A percentile compares a stretch with the other conserved stretches of the same genome.
phyloP scores from a whole-genome alignment of 2,113 vertebrate species.

The Columba janthina region DNA sequence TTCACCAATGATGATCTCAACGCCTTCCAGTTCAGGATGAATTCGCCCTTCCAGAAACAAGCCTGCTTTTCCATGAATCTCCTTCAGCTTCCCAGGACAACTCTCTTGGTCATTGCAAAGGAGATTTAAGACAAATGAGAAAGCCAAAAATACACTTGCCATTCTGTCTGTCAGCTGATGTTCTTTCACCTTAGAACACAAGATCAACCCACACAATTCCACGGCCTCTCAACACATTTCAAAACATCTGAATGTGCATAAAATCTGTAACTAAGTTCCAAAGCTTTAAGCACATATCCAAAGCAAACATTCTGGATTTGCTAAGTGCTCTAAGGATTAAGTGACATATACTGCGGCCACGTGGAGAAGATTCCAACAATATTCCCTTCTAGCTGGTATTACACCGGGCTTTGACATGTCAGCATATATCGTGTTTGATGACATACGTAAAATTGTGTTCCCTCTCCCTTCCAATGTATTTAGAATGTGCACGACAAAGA shows the following conservation, averaged over 20 bases:
- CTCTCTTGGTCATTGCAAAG: slow-evolving; percentile 78
- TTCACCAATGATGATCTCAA: slow-evolving; percentile 92
- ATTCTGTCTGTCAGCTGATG: not conserved
- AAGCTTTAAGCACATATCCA: not conserved
- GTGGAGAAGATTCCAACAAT: not conserved
- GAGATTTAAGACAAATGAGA: slow-evolving; percentile 10
- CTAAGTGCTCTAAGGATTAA: not conserved
- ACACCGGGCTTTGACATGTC: not conserved
- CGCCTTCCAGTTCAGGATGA: slow-evolving; percentile 88
- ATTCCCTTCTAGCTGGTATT: not conserved
- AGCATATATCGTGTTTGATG: not conserved
- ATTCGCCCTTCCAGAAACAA: slow-evolving; percentile 92
- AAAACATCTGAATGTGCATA: not conserved
- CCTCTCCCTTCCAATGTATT: not conserved
- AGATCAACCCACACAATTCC: not conserved
- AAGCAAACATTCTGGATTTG: not conserved
- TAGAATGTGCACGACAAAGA: not conserved
- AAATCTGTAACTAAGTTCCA: not conserved
- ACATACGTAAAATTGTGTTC: not conserved
- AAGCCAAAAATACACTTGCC: not conserved
- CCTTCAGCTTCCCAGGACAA: slow-evolving; percentile 92
- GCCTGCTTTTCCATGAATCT: slow-evolving; percentile 90
- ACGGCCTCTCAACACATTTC: not conserved
- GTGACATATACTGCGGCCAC: not conserved
- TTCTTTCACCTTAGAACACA: not conserved